Conservation (phyloP, 1,140 invertebrate genomes). For the Ditylenchus dipsaci region DNA sequence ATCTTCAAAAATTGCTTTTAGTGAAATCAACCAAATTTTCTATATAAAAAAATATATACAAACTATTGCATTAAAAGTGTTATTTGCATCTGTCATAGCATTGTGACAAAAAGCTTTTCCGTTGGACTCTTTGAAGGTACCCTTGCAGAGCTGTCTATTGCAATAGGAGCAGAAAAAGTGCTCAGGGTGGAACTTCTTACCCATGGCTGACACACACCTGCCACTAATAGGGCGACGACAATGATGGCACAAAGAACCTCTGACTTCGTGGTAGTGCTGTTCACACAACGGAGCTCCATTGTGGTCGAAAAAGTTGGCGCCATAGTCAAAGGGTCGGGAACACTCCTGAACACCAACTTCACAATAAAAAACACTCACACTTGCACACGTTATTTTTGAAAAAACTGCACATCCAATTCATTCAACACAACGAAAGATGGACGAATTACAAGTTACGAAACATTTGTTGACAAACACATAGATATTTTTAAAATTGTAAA, state of each 20-base stretch:
- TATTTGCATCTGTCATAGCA: constrained; percentile 76
- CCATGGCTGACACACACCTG: constrained; percentile 97
- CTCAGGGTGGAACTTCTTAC: constrained; percentile 95
- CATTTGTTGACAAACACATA: not conserved
- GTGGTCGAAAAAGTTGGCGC: constrained; percentile 88
- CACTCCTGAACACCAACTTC: constrained; percentile 70
- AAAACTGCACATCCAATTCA: too few relatives aligned
- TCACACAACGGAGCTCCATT: constrained; percentile 94
- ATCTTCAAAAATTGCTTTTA: too few relatives aligned
- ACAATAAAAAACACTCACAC: constrained; percentile 2
- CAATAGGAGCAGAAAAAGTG: constrained; percentile 88
- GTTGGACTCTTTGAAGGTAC: constrained; percentile 95
- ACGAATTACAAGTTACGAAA: not conserved
- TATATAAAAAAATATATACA: too few relatives aligned
- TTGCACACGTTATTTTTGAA: not conserved
- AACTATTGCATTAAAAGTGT: not conserved
- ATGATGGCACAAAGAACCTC: constrained; percentile 89
- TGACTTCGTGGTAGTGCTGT: constrained; percentile 91
- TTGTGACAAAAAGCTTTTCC: constrained; percentile 95
- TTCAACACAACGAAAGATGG: not conserved
- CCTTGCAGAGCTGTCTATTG: constrained; percentile 89
- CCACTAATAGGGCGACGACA: constrained; percentile 79
- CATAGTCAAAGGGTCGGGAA: constrained; percentile 78
- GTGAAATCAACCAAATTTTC: too few relatives aligned
- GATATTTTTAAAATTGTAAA: not conserved